Evolutionary conservation across 2,888 invertebrate genomes (phyloP).

Genomic region (Hetaerina titia): DNA sequence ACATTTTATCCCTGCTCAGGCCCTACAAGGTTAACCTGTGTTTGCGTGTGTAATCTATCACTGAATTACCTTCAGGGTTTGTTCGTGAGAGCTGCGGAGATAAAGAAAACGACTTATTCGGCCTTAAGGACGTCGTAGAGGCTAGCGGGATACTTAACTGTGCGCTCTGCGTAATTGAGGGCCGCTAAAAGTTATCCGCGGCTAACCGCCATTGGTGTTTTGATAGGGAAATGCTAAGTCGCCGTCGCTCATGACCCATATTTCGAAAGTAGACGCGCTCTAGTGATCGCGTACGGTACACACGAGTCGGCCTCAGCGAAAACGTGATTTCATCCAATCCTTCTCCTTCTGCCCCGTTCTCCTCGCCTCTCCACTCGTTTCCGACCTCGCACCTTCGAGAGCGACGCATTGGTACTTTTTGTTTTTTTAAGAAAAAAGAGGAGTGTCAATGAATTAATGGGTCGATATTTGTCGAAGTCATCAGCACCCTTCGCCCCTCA

Average conservation of each 20-base stretch:
- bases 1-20: background rate
- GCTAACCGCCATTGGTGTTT: background rate
- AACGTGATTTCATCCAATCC: background rate
- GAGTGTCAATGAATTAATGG: background rate
- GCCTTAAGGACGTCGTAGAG: background rate
- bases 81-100: background rate
- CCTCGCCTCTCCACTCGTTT: background rate
- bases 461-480: conserved; percentile 1
- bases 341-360: background rate
- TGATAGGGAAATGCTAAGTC: background rate
- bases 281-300: background rate
- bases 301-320: background rate
- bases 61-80: background rate
- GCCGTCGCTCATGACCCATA: conserved; percentile 17
- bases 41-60: background rate
- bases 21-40: background rate
- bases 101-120: background rate
- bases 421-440: background rate
- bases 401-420: background rate
- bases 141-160: background rate
- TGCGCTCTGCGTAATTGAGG: background rate
- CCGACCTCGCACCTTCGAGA: background rate
- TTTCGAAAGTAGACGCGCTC: background rate
- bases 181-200: background rate
- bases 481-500: background rate